These are phyloP conservation scores for Drosophila mauritiana DNA, from an alignment of 1,140 invertebrate species.

Conservation along the genomic window DNA sequence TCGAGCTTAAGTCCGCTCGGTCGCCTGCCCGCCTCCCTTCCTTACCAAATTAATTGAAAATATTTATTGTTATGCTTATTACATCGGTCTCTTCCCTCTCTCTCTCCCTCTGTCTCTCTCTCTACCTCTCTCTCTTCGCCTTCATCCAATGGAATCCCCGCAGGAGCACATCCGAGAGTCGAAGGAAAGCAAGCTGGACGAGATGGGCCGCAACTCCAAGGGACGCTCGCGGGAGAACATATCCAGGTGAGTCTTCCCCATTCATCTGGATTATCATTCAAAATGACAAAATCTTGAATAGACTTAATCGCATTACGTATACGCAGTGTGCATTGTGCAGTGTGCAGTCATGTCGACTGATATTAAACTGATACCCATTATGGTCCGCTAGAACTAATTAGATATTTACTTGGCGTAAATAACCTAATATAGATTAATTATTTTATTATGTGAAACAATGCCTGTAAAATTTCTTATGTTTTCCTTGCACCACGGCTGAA, in stretches of 20 bases:
- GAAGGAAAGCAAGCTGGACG: conserved; percentile 90
- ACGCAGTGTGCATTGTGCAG: conserved; percentile 9
- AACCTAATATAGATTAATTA: too few species aligned
- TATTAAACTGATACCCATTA: too few species aligned
- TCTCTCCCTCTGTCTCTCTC: conserved; percentile 3
- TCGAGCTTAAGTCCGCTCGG: conserved; percentile 15
- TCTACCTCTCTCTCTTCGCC: not conserved
- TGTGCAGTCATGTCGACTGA: too few species aligned
- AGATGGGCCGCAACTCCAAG: conserved; percentile 86
- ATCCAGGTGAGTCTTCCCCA: conserved; percentile 71
- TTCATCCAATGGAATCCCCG: conserved; percentile 15
- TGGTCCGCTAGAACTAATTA: too few species aligned
- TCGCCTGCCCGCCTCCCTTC: conserved; percentile 1
- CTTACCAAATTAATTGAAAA: conserved; percentile 66
- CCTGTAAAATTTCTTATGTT: not conserved
- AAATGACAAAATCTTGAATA: not conserved
- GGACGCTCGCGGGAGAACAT: conserved; percentile 82
- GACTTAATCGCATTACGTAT: conserved; percentile 6
- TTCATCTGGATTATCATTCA: too few species aligned
- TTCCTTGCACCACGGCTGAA: not conserved
- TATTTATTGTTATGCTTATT: conserved; percentile 73
- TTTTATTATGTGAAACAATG: too few species aligned
- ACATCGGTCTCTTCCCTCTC: conserved; percentile 8
- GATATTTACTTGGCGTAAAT: too few species aligned
- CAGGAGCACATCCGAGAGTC: conserved; percentile 93